Base-by-base conservation (phyloP, 1,140 invertebrate genomes). In the Eubasilissa regina region DNA sequence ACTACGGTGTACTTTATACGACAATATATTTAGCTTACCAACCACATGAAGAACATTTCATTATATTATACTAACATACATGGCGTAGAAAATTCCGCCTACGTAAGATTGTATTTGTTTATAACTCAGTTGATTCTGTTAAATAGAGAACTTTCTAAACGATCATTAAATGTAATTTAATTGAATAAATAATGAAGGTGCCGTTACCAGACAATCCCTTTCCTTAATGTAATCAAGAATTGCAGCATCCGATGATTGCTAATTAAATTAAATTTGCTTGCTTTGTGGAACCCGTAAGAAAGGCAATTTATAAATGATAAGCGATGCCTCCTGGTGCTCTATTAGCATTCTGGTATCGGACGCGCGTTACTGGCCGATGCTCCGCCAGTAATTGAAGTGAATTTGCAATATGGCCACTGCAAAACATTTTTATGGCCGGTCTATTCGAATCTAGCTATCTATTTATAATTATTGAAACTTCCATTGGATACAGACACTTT, bases 261-360 rank as follows among this genome's bases (percentile, higher is more conserved):
- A 58, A 58, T 58, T 58, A 21, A 19, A 19, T 58, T 58, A 13
- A 58, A 58, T 15, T 58, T 58, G 55, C 55, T 58, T 15, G 21
- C 55, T 15, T 21, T 21, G 21, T 58, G 21, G 55, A 58, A 21
- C n/a, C 53, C 55, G 15, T 21, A 21, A 15, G 15, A 10, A 58
- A 58, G 21, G n/a, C 9, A 58, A 43, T 66, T 66, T 43, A 44
- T 64, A 13, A 25, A 25, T 25, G 35, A 35, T 12, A 47, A 70
- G 15, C 19, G 25, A 48, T 51, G 47, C 66, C n/a, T 21, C 45
- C 51, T 51, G 64, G 15, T 12, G 55, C 35, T 68, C 64, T 68
- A 48, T 68, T 68, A 68, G 64, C 64, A 70, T 21, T 70, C 66
- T 70, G 66, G 66, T 70, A 70, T 70, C 45, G 66, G 51, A 51